Evolutionary conservation across 1,140 invertebrate genomes (phyloP).

Genomic region (Gonioctena quinquepunctata): DNA sequence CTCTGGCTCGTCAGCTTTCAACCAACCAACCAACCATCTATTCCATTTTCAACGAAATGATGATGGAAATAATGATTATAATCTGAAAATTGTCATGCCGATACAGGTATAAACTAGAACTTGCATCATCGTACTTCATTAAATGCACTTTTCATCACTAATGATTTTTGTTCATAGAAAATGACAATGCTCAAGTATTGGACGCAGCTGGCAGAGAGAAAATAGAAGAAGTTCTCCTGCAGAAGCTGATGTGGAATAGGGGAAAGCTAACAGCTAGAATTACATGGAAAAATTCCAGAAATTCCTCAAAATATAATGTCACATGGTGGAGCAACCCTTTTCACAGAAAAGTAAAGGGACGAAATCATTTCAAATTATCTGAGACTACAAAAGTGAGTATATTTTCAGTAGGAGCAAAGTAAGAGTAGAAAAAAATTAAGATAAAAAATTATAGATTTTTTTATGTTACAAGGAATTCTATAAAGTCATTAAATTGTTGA

Average conservation of each 20-base stretch:
- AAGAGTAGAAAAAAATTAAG: too few species aligned
- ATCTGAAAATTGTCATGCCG: too few species aligned
- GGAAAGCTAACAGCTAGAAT: slow-evolving; percentile 58
- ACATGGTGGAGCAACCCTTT: slow-evolving; percentile 43
- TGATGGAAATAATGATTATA: too few species aligned
- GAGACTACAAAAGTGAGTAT: slow-evolving; percentile 42
- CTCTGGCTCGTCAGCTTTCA: too few species aligned
- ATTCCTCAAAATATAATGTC: slow-evolving; percentile 34
- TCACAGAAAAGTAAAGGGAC: slow-evolving; percentile 15
- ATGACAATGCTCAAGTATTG: slow-evolving; percentile 4
- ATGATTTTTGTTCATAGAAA: slow-evolving; percentile 23
- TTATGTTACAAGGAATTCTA: too few species aligned
- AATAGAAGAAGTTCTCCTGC: slow-evolving; percentile 57
- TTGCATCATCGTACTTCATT: background rate
- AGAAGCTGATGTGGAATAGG: slow-evolving; percentile 60
- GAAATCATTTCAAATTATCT: slow-evolving; percentile 36
- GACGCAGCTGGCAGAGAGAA: slow-evolving; percentile 9
- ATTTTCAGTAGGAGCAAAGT: too few species aligned
- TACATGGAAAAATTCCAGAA: slow-evolving; percentile 54
- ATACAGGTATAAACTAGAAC: too few species aligned
- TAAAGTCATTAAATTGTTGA: too few species aligned
- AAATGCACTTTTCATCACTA: background rate
- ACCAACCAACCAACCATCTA: too few species aligned
- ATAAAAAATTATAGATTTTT: too few species aligned
- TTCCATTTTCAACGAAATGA: too few species aligned